phyloP scores from a whole-genome alignment of 2,113 vertebrate species.

The Megalops atlanticus region DNA sequence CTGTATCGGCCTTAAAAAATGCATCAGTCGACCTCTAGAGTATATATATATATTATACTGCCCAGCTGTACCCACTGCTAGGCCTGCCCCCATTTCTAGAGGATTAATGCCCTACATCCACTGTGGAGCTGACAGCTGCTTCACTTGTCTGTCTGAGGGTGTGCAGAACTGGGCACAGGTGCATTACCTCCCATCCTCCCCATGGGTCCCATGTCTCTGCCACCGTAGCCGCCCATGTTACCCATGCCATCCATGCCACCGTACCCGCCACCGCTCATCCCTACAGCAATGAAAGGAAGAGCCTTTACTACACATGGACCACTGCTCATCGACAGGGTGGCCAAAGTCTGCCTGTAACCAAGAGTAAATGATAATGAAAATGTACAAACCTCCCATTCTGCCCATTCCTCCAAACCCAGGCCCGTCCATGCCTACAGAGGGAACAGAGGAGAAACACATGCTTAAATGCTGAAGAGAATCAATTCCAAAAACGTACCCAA shows the following conservation, averaged over 20 bases:
- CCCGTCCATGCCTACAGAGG: constrained; percentile 81
- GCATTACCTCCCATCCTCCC: constrained; percentile 87
- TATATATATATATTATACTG: too few species aligned
- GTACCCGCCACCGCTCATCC: constrained; percentile 67
- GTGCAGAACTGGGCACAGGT: too few species aligned
- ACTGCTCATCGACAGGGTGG: too few species aligned
- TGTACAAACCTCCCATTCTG: constrained; percentile 80
- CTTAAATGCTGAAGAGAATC: background rate
- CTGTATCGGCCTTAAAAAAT: too few species aligned
- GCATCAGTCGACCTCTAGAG: too few species aligned
- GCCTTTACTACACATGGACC: constrained; percentile 53
- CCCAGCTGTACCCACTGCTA: too few species aligned
- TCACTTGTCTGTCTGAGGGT: background rate
- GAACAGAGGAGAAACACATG: background rate
- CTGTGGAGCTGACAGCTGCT: too few species aligned
- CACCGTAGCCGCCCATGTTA: constrained; percentile 86
- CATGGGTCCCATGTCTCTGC: constrained; percentile 75
- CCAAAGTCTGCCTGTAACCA: too few species aligned
- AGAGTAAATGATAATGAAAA: too few species aligned
- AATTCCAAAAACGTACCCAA: background rate
- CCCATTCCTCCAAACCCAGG: constrained; percentile 88
- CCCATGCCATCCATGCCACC: constrained; percentile 87
- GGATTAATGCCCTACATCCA: too few species aligned
- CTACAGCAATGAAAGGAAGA: background rate
- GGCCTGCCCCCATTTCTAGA: too few species aligned